Percentiles rank a stretch among this genome's conserved stretches.
phyloP scores from a whole-genome alignment of 2,113 vertebrate genomes.

The Muntiacus reevesi region DNA sequence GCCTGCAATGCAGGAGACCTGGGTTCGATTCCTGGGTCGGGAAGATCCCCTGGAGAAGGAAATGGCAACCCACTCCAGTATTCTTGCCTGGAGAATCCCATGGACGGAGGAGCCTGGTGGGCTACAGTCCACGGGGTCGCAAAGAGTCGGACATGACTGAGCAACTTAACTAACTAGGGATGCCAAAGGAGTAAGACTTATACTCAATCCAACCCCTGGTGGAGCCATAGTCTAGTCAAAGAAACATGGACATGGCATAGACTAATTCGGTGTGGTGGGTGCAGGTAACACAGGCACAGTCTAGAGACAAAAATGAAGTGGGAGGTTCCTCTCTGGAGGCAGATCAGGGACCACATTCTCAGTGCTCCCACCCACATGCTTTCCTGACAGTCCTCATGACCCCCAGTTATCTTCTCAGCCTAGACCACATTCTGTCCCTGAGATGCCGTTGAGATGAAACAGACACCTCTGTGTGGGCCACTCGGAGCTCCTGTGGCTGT shows the following conservation, averaged over 20 bases:
- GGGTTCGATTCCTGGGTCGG: no score
- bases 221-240: neutral
- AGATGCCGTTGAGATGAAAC: neutral
- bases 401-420: neutral
- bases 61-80: no score
- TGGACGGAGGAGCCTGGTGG: no score
- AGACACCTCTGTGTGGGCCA: neutral
- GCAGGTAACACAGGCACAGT: neutral
- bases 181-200: neutral
- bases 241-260: neutral
- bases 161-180: neutral
- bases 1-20: no score
- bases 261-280: neutral
- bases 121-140: no score
- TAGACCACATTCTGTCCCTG: neutral
- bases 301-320: neutral
- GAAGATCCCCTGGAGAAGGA: no score
- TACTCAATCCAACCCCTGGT: neutral
- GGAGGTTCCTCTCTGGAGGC: neutral
- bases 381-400: neutral
- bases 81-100: no score
- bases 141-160: no score
- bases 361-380: fast-evolving
- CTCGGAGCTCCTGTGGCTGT: neutral
- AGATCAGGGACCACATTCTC: neutral